Percentiles rank a stretch among this genome's conserved stretches.
Conservation (phyloP, 2,888 invertebrate species). For the Xylophagus ater region DNA sequence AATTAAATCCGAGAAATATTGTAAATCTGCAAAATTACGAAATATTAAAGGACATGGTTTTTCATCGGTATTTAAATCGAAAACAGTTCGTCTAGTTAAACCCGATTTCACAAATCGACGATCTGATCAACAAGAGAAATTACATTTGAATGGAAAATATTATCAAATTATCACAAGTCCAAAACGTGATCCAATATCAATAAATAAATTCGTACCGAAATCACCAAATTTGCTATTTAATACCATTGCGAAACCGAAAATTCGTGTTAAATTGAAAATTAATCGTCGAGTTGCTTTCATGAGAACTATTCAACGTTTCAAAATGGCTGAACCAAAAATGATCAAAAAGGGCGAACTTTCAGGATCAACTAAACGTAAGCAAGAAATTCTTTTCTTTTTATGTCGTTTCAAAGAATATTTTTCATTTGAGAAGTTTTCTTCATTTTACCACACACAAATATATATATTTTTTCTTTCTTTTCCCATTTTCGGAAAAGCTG, state of each 20-base stretch:
- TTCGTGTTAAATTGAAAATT: constrained; percentile 8
- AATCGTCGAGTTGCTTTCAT: constrained; percentile 13
- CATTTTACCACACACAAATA: neutral
- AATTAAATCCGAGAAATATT: constrained; percentile 6
- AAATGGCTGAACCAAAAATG: constrained; percentile 2
- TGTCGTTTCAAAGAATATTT: neutral
- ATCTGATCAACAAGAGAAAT: constrained; percentile 2
- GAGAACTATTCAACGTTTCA: constrained; percentile 11
- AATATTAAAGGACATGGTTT: constrained; percentile 22
- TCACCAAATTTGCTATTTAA: constrained; percentile 9
- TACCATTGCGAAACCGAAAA: constrained; percentile 7
- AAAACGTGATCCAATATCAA: neutral
- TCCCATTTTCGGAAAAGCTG: neutral
- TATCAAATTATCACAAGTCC: constrained; percentile 13
- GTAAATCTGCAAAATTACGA: constrained; percentile 7
- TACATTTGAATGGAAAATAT: constrained; percentile 10
- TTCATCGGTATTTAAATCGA: constrained; percentile 22
- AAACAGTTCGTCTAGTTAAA: constrained; percentile 3
- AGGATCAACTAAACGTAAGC: neutral
- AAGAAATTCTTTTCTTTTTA: neutral
- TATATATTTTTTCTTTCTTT: neutral
- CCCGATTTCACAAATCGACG: neutral
- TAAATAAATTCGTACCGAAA: constrained; percentile 1
- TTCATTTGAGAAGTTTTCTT: neutral
- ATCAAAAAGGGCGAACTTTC: neutral